Evolutionary conservation across 1,140 invertebrate species (phyloP).

Genomic region (Nasonia vitripennis): DNA sequence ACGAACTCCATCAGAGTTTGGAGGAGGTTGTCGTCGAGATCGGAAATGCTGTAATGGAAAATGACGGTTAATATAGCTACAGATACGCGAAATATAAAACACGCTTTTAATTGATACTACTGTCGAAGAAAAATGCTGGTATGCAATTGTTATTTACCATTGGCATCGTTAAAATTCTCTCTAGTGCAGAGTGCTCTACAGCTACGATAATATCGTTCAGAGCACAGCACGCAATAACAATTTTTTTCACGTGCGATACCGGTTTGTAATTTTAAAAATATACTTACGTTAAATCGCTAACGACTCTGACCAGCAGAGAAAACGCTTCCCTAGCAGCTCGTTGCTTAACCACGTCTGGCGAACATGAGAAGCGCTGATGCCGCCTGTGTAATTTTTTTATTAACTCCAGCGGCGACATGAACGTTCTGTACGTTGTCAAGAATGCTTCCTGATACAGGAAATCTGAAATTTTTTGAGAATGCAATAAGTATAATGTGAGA

Average conservation of each 20-base stretch:
- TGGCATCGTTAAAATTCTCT: neutral
- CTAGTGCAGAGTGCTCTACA: neutral
- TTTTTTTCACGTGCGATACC: neutral
- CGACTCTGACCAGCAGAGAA: slow-evolving; percentile 91
- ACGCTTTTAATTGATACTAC: neutral
- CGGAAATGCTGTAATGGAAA: slow-evolving; percentile 80
- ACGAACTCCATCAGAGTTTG: slow-evolving; percentile 92
- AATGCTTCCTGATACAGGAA: slow-evolving; percentile 98
- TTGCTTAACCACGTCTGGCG: slow-evolving; percentile 82
- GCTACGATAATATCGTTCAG: neutral
- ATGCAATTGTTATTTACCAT: neutral
- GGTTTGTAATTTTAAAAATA: slow-evolving; percentile 1
- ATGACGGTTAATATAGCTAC: neutral
- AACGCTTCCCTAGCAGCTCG: slow-evolving; percentile 90
- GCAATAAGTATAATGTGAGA: neutral
- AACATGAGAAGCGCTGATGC: slow-evolving; percentile 88
- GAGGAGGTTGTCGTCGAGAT: slow-evolving; percentile 85
- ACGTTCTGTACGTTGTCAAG: slow-evolving; percentile 96
- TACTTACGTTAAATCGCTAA: slow-evolving; percentile 94
- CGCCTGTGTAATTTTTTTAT: slow-evolving; percentile 92
- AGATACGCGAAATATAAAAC: neutral
- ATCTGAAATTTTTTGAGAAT: slow-evolving; percentile 77
- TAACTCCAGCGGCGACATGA: slow-evolving; percentile 91
- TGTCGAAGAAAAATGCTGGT: neutral
- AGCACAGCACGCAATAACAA: neutral